Evolutionary conservation across 2,888 invertebrate genomes (phyloP), one percentile per base, ranked within the genome.

Genomic region (Amblyjoppa proteus): DNA sequence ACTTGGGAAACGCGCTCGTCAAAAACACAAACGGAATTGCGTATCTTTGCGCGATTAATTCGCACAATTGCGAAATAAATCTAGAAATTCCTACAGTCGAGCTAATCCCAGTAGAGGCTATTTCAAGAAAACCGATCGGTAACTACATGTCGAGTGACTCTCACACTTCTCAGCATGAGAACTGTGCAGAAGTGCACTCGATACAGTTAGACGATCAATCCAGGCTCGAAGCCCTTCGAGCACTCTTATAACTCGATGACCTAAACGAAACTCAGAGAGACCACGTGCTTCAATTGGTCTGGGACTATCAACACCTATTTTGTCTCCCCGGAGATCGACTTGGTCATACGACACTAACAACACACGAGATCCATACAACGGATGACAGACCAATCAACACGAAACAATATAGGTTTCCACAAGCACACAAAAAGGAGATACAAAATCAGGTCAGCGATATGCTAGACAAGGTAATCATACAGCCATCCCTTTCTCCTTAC

Each of bases 1-100:
- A 58, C 2, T 68, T 82, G 25, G 82, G 82, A 1, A 16, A 82
- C 25, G 68, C 82, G 3, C 16, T 82, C 3, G 73, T 71, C 0
- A 66, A 69, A 11, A 82, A 73, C 16, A 45, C 70, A 1, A 51
- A 76, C n/a, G 69, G 53, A 0, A 25, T 64, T 11, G 81, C 74
- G 7, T 69, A 74, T 28, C 11, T 80, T 2, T 4, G 28, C 4
- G 73, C 66, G 38, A 75, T 75, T 16, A 81, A 81, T 25, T 41
- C 20, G 20, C 20, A 20, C 20, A 20, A 20, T 20, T 38, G 20
- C 20, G 20, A 20, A 20, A 20, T 20, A 20, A 20, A 20, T 20
- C 20, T 20, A 20, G 20, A 20, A 20, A 20, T 20, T 20, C 20
- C 20, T 20, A 20, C 20, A 20, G 20, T 20, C 20, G 20, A 20